A percentile compares a stretch with the other conserved stretches of the same genome.
These are phyloP conservation scores for Epinotia ramella DNA, from an alignment of 2,888 invertebrate genomes.

Conservation along the genomic window DNA sequence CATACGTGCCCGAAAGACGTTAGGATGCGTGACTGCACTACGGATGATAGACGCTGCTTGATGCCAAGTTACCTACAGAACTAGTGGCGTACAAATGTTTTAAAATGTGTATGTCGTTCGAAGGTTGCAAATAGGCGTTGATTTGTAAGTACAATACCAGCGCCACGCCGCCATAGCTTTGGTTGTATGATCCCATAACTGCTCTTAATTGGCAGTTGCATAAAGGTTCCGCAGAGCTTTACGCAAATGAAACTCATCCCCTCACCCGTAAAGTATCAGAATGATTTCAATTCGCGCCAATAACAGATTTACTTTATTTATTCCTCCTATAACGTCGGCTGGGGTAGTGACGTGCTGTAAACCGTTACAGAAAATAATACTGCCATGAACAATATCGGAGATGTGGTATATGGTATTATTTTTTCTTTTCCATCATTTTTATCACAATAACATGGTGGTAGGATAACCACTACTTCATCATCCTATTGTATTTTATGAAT, in stretches of 20 bases:
- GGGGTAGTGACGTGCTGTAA: not conserved
- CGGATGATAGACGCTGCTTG: too few species aligned
- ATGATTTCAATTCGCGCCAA: not conserved
- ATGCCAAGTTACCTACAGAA: too few species aligned
- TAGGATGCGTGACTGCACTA: too few species aligned
- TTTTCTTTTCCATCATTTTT: too few species aligned
- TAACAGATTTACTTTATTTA: constrained; percentile 12
- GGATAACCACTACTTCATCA: too few species aligned
- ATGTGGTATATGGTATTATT: too few species aligned
- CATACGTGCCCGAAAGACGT: too few species aligned
- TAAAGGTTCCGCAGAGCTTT: not conserved
- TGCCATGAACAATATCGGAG: not conserved
- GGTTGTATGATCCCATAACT: not conserved
- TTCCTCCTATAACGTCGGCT: not conserved
- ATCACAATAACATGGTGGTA: too few species aligned
- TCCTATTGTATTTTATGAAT: too few species aligned
- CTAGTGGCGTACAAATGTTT: too few species aligned
- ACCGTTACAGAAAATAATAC: not conserved
- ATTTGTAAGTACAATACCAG: not conserved
- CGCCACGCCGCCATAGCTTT: not conserved
- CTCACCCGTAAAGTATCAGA: not conserved
- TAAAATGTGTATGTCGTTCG: too few species aligned
- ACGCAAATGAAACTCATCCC: not conserved
- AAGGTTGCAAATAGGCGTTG: too few species aligned
- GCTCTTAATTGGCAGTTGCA: not conserved